Base-by-base conservation (phyloP, 2,113 vertebrate species). In the Forbesichthys papilliferus region DNA sequence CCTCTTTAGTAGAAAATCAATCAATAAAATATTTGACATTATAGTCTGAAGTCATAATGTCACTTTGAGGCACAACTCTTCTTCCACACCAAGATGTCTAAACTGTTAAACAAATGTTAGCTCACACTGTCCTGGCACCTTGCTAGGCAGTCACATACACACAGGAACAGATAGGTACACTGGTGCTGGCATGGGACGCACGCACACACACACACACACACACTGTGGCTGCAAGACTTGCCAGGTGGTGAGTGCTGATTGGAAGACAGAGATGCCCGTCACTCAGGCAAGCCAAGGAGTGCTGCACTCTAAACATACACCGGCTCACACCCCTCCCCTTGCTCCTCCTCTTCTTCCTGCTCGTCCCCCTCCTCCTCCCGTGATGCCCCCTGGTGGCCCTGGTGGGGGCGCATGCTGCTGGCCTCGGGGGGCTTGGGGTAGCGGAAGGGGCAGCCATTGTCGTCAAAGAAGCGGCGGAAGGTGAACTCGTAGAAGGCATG, bases 401-500 rank as follows among this genome's bases (percentile, higher is more conserved):
- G 27, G 27, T 0, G 69, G 48, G 1, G 82, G 47, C 84, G 85
- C 56, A 47, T 77, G 82, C 27, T 27, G 14, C 27, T 51, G 49
- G 84, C 77, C 66, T 92, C 95, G 0, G 88, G 92, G n/a, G 98
- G 95, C 74, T 98, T 98, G 0, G 98, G 98, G 83, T 96, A 98
- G 63, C 96, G 91, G 83, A 99, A 99, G 0, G 98, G 98, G 85
- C 97, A 96, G 52, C 98, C 97, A 0, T 99, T 95, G 89, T 99
- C 97, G 63, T 99, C 98, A 0, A 99, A 99, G 92, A 99, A 99
- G 77, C 98, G 91, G 61, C 98, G 94, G 92, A 99, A 99, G 76
- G 98, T 99, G 83, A 99, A 99, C 75, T 99, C 98, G 0, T 99
- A 99, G 79, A 99, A 99, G 5, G 98, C 98, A 8, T 99, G 97